Percentiles rank a stretch among this genome's conserved stretches.
Conservation (phyloP, 1,140 invertebrate genomes). For the Scaptomyza pallida region DNA sequence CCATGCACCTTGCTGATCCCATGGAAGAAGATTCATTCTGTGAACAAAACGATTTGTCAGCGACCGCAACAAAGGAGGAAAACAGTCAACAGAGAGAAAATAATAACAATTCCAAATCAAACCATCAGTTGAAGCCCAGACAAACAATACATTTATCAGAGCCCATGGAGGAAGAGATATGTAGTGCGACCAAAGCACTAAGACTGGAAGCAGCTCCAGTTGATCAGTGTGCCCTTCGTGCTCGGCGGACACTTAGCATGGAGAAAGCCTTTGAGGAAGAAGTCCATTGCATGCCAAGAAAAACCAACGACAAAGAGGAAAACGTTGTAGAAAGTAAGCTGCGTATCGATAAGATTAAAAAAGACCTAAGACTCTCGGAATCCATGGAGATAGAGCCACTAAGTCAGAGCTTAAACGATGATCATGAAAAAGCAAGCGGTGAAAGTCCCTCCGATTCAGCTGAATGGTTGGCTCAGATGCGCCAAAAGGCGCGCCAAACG, state of each 20-base stretch:
- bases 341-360: not conserved
- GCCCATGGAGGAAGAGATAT: not conserved
- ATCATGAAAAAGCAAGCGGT: not conserved
- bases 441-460: constrained; percentile 5
- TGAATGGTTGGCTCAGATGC: constrained; percentile 13
- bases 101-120: too few relatives aligned
- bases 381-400: not conserved
- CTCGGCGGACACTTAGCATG: not conserved
- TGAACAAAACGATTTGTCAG: not conserved
- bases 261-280: not conserved
- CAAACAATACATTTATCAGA: constrained; percentile 3
- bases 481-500: not conserved
- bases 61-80: too few relatives aligned
- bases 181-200: not conserved
- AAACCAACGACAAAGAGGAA: constrained; percentile 2
- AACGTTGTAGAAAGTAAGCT: not conserved
- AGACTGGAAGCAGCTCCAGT: not conserved
- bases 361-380: not conserved
- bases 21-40: constrained; percentile 10
- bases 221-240: not conserved
- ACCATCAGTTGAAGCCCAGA: not conserved
- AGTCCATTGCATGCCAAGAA: not conserved
- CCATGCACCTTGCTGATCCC: constrained; percentile 6
- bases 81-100: too few relatives aligned
- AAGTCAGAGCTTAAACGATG: not conserved